These are phyloP conservation scores for Drosophila austrosaltans DNA, from an alignment of 2,888 invertebrate genomes.

Conservation along the genomic window DNA sequence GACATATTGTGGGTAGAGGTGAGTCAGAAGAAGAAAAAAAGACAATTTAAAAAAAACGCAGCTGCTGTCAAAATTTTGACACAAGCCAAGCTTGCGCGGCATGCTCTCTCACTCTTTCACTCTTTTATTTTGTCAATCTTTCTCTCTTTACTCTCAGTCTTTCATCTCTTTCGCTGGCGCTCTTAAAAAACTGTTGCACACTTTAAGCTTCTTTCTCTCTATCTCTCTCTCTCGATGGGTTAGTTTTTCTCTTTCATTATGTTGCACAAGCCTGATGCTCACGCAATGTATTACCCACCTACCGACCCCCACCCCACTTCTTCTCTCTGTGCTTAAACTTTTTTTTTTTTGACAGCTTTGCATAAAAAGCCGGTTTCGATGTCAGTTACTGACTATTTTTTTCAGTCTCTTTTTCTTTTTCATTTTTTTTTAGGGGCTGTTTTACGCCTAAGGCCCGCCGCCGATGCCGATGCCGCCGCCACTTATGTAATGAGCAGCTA, in stretches of 20 bases:
- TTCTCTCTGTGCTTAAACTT: conserved; percentile 33
- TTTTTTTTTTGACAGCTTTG: conserved; percentile 66
- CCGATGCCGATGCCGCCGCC: neutral
- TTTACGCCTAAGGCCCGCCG: conserved; percentile 39
- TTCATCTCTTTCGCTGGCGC: neutral
- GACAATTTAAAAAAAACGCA: conserved; percentile 5
- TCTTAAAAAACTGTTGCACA: conserved; percentile 20
- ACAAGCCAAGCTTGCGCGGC: conserved; percentile 58
- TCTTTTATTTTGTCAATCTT: neutral
- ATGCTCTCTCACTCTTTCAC: conserved; percentile 29
- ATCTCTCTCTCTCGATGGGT: neutral
- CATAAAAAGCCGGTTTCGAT: conserved; percentile 74
- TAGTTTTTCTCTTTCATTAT: conserved; percentile 13
- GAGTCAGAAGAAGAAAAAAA: conserved; percentile 11
- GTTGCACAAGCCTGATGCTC: conserved; percentile 69
- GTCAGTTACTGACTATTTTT: conserved; percentile 28
- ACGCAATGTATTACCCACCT: conserved; percentile 53
- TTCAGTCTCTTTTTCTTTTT: conserved; percentile 23
- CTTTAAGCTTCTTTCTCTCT: conserved; percentile 1
- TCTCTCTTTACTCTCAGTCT: neutral
- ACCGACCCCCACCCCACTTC: conserved; percentile 6
- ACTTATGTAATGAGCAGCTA: conserved; percentile 25
- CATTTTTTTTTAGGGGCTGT: conserved; percentile 66
- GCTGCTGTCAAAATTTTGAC: conserved; percentile 54
- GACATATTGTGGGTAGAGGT: conserved; percentile 6